Evolutionary conservation across 2,888 invertebrate species (phyloP), one percentile per base, ranked within the genome.

Genomic region (Tanytarsus gracilentus): DNA sequence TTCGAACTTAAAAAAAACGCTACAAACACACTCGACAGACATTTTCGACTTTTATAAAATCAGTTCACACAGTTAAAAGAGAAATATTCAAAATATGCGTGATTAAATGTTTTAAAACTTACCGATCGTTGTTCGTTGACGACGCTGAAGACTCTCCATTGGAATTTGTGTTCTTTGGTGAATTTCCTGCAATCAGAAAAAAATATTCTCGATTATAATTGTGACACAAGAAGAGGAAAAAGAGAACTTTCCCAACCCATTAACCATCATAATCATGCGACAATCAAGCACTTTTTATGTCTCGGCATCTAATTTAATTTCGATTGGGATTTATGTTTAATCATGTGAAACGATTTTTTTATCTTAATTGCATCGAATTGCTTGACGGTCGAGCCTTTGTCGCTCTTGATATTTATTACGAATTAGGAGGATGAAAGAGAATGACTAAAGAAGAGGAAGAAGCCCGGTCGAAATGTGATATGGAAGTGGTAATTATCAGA

Each of bases 101-200:
- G n/a, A n/a, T n/a, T n/a, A n/a, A n/a, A n/a, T n/a, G n/a, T n/a
- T n/a, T n/a, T n/a, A n/a, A n/a, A n/a, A 55, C 55, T 55, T 39
- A 55, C 55, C 55, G 39, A 9, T 55, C 55, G 27, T 55, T 55
- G 14, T n/a, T n/a, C n/a, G 39, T 39, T 16, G 55, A 55, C 11
- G 55, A 55, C 7, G 39, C 55, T 16, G 55, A 55, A 9, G 55
- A 55, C 40, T 55, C 55, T 40, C 40, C 55, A 55, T 55, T 55
- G 33, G 55, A 55, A 55, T 33, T 33, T 33, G n/a, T 11, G n/a
- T 55, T 55, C 55, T 55, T 55, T 55, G 55, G 55, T 55, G 55
- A 55, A 33, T 55, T 55, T 55, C 55, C 55, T 55, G 55, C 26
- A 55, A 55, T 55, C 40, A 55, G 27, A 14, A 30, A 14, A 55